phyloP scores from a whole-genome alignment of 2,797 vertebrate genomes.

The Clamator glandarius region DNA sequence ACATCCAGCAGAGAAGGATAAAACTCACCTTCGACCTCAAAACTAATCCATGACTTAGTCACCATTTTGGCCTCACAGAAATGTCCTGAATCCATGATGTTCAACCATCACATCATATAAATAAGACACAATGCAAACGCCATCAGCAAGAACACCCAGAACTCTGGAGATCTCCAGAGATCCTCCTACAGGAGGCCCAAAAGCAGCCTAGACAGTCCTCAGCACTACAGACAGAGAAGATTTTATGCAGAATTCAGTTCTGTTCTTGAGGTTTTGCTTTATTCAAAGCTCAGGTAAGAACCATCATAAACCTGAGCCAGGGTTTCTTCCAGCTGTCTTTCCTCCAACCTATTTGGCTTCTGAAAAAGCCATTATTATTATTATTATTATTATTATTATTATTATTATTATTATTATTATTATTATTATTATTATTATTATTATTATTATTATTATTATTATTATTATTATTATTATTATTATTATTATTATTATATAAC shows the following conservation, averaged over 20 bases:
- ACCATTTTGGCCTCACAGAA: neutral
- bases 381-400: no score
- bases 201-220: neutral
- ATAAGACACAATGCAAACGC: neutral
- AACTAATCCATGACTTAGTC: neutral
- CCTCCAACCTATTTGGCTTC: neutral
- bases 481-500: no score
- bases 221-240: neutral
- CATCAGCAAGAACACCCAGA: neutral
- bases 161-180: neutral
- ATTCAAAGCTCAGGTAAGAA: neutral
- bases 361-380: no score
- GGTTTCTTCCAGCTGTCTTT: neutral
- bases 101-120: neutral
- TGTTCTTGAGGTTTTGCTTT: neutral
- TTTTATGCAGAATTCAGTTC: neutral
- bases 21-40: neutral
- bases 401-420: no score
- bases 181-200: neutral
- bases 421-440: no score
- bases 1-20: neutral
- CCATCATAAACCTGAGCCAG: neutral
- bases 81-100: neutral
- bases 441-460: no score
- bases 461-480: no score